These are phyloP conservation scores for Phrynocephalus vlangalii DNA, from an alignment of 2,797 vertebrate species.

Conservation along the genomic window DNA sequence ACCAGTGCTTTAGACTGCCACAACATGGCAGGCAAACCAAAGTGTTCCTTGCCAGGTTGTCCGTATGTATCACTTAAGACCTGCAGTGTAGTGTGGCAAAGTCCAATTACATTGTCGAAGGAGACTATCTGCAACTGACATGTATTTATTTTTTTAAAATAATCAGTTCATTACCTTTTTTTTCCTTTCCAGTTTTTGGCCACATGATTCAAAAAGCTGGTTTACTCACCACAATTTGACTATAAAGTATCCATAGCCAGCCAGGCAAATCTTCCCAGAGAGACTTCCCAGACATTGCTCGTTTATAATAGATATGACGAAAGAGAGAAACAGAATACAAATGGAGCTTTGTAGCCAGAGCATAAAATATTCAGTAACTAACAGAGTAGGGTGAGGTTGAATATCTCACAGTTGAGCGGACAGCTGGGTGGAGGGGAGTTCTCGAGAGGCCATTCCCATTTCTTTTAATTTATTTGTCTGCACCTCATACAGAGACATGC, in stretches of 20 bases:
- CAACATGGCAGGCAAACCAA: neutral
- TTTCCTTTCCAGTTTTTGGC: neutral
- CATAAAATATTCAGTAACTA: constrained; percentile 73
- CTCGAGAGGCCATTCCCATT: constrained; percentile 45
- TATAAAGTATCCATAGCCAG: constrained; percentile 75
- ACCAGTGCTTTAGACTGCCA: neutral
- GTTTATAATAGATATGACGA: constrained; percentile 77
- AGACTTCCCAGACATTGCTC: constrained; percentile 74
- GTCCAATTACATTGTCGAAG: constrained; percentile 52
- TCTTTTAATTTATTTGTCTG: constrained; percentile 63
- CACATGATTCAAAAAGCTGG: constrained; percentile 65
- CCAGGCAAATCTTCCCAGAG: constrained; percentile 76
- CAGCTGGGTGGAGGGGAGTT: constrained; percentile 57
- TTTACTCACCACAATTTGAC: constrained; percentile 71
- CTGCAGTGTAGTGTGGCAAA: accelerated
- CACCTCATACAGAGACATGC: neutral
- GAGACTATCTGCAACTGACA: constrained; percentile 36
- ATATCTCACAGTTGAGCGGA: constrained; percentile 61
- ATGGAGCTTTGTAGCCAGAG: constrained; percentile 67
- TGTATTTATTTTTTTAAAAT: constrained; percentile 75
- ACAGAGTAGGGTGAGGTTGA: constrained; percentile 61
- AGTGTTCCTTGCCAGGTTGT: neutral
- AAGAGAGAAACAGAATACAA: constrained; percentile 74
- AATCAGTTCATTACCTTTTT: constrained; percentile 68
- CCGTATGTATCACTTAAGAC: constrained; percentile 22